phyloP scores from a whole-genome alignment of 2,113 vertebrate genomes.

The Chaenocephalus aceratus region DNA sequence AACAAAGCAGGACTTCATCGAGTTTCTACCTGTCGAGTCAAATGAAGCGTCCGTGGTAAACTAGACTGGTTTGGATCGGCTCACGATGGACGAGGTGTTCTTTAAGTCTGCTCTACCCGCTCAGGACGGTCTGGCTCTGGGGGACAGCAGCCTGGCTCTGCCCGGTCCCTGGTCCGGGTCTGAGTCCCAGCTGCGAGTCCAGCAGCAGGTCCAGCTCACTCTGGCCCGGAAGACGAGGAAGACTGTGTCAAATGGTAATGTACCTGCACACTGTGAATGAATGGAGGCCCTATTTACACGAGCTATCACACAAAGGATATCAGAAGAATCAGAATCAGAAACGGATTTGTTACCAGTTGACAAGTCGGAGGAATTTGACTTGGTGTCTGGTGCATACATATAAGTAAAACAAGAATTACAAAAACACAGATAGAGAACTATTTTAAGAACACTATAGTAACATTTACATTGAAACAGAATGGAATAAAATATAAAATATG shows the following conservation, averaged over 20 bases:
- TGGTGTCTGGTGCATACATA: too few species aligned
- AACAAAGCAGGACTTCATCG: constrained; percentile 30
- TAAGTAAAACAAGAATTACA: too few species aligned
- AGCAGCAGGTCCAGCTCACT: constrained; percentile 81
- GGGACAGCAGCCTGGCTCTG: constrained; percentile 78
- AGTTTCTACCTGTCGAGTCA: background rate
- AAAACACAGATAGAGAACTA: too few species aligned
- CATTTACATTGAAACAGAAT: too few species aligned
- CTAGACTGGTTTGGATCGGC: fast-evolving
- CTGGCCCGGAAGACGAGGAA: constrained; percentile 68
- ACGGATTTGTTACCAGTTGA: too few species aligned
- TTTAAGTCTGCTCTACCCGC: constrained; percentile 61
- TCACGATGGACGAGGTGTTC: constrained; percentile 59
- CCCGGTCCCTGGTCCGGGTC: constrained; percentile 45
- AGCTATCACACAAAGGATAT: too few species aligned
- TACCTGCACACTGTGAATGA: too few species aligned
- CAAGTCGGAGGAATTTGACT: too few species aligned
- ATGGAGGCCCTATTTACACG: too few species aligned
- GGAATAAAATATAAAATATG: too few species aligned
- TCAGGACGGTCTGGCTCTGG: constrained; percentile 11
- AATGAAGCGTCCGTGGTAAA: background rate
- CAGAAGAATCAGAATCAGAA: too few species aligned
- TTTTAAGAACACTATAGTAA: too few species aligned
- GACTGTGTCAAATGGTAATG: constrained; percentile 64
- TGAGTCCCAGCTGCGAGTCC: constrained; percentile 60